Evolutionary conservation across 2,888 invertebrate genomes (phyloP).

Genomic region (Lycaena phlaeas): DNA sequence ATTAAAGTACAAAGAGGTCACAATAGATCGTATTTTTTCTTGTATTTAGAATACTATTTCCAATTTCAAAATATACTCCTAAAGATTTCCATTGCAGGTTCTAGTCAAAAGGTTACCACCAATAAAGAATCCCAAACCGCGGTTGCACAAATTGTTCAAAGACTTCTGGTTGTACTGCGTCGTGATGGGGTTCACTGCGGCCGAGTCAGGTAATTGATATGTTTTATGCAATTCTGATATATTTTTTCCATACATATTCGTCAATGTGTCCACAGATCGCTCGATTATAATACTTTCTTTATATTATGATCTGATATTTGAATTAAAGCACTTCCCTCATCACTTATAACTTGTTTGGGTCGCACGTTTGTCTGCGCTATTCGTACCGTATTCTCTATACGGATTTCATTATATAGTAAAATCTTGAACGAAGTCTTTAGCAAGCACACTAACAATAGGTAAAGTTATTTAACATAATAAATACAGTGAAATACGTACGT

Average conservation of each 20-base stretch:
- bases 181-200: slow-evolving; percentile 97
- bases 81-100: no score
- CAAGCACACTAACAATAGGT: no score
- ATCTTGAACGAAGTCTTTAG: no score
- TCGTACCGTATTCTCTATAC: no score
- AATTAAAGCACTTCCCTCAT: slow-evolving; percentile 23
- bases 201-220: slow-evolving; percentile 74
- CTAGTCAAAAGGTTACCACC: slow-evolving; percentile 89
- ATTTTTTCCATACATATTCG: slow-evolving; percentile 12
- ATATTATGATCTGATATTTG: slow-evolving; percentile 16
- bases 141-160: slow-evolving; percentile 96
- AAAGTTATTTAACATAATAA: no score
- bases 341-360: slow-evolving; percentile 23
- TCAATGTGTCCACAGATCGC: slow-evolving; percentile 25
- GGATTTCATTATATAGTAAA: no score
- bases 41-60: no score
- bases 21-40: no score
- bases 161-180: slow-evolving; percentile 99
- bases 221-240: neutral
- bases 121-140: slow-evolving; percentile 91
- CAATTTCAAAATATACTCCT: no score
- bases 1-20: no score
- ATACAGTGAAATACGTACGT: no score
- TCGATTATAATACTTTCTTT: slow-evolving; percentile 22
- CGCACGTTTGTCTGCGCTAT: no score